Percentiles rank a stretch among this genome's conserved stretches.
Evolutionary conservation across 2,888 invertebrate genomes (phyloP).

Genomic region (Nysson spinosus): DNA sequence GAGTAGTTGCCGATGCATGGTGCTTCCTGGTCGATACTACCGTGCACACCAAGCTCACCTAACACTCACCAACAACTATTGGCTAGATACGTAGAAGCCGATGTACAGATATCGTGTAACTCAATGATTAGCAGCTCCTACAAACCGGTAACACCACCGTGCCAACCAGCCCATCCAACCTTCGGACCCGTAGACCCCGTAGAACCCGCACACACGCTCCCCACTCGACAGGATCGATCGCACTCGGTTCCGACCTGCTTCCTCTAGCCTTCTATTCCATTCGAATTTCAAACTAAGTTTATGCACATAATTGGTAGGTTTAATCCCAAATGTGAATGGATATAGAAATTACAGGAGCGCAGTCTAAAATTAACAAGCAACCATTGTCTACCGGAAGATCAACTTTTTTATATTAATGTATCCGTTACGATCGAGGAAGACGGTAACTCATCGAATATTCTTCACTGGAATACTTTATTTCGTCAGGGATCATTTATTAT

Average conservation of each 20-base stretch:
- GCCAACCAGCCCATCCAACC: slow-evolving; percentile 27
- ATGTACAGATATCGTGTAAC: slow-evolving; percentile 57
- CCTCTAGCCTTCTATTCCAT: slow-evolving; percentile 10
- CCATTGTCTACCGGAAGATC: too few relatives aligned
- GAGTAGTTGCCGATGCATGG: slow-evolving; percentile 30
- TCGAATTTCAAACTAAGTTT: slow-evolving; percentile 28
- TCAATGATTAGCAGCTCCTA: slow-evolving; percentile 61
- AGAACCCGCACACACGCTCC: too few relatives aligned
- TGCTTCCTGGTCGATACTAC: slow-evolving; percentile 69
- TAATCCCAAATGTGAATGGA: not conserved
- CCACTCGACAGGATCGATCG: slow-evolving; percentile 36
- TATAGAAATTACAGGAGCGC: not conserved
- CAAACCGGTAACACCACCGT: slow-evolving; percentile 36
- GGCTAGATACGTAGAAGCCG: slow-evolving; percentile 36
- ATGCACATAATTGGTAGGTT: slow-evolving; percentile 16
- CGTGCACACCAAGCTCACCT: slow-evolving; percentile 54
- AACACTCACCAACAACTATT: slow-evolving; percentile 8
- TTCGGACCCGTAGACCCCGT: slow-evolving; percentile 14
- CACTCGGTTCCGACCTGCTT: slow-evolving; percentile 5
- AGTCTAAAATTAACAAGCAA: not conserved
- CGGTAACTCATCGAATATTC: too few relatives aligned
- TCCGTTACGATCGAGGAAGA: too few relatives aligned
- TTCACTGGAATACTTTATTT: too few relatives aligned
- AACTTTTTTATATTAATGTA: too few relatives aligned
- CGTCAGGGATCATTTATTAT: too few relatives aligned